phyloP scores from a whole-genome alignment of 2,888 invertebrate genomes.

The Drosophila anceps region DNA sequence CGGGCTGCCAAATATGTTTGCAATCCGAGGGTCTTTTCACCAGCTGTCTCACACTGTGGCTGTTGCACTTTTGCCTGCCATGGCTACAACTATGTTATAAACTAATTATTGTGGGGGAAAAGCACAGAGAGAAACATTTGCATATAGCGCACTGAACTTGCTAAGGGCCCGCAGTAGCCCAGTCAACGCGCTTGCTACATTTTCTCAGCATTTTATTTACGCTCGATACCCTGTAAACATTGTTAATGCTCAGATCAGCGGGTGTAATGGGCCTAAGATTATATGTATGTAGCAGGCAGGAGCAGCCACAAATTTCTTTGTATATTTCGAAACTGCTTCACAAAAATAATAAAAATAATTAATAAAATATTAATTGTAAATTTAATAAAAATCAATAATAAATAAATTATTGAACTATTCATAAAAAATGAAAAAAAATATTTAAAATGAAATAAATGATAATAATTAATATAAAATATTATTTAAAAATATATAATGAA shows the following conservation, averaged over 20 bases:
- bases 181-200: constrained; percentile 17
- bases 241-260: not conserved
- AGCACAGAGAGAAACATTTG: not conserved
- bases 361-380: too few relatives aligned
- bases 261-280: not conserved
- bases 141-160: constrained; percentile 39
- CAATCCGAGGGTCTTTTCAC: constrained; percentile 25
- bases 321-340: too few relatives aligned
- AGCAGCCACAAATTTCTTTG: too few relatives aligned
- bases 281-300: not conserved
- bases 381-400: too few relatives aligned
- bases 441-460: too few relatives aligned
- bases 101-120: constrained; percentile 6
- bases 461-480: too few relatives aligned
- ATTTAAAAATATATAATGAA: too few relatives aligned
- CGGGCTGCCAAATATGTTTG: constrained; percentile 31
- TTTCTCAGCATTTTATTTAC: constrained; percentile 11
- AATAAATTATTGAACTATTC: too few relatives aligned
- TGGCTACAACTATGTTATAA: not conserved
- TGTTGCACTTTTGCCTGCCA: constrained; percentile 4
- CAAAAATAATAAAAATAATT: not conserved
- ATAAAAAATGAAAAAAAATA: too few relatives aligned
- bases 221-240: not conserved
- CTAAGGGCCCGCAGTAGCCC: not conserved
- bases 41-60: constrained; percentile 22